These are phyloP conservation scores for Poecile montanus DNA, from an alignment of 2,797 vertebrate species.

Conservation along the genomic window DNA sequence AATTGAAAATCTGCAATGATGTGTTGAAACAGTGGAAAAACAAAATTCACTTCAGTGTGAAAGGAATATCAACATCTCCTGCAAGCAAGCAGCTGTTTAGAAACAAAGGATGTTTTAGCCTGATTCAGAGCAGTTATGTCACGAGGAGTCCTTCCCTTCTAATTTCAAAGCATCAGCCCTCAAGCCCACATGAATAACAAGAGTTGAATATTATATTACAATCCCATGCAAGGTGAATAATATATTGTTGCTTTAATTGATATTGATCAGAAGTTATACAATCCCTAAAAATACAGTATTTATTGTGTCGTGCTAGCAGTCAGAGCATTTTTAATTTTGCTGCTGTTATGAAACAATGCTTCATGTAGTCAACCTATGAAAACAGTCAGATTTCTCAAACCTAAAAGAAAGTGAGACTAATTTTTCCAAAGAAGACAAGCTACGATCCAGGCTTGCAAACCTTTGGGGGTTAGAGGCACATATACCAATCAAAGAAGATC, in stretches of 20 bases:
- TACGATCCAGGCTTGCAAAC: not conserved
- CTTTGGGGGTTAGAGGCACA: not conserved
- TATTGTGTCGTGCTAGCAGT: not conserved
- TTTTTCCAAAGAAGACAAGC: not conserved
- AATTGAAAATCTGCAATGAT: not conserved
- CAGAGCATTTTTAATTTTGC: not conserved
- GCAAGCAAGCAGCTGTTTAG: not conserved
- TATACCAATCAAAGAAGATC: not conserved
- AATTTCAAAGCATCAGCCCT: not conserved
- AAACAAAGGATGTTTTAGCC: not conserved
- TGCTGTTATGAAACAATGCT: not conserved
- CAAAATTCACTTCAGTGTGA: not conserved
- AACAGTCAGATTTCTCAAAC: not conserved
- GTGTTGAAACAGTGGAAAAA: not conserved
- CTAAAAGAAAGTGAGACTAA: not conserved
- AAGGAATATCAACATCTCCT: not conserved
- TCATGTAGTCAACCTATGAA: accelerated
- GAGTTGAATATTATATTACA: not conserved
- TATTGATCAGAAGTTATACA: not conserved
- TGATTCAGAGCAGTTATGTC: not conserved
- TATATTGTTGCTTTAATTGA: not conserved
- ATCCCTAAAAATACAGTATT: not conserved
- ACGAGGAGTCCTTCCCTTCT: not conserved
- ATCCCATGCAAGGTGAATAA: not conserved
- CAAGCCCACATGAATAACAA: not conserved